Conservation (phyloP, 2,888 invertebrate species). For the Halictus quadricinctus region DNA sequence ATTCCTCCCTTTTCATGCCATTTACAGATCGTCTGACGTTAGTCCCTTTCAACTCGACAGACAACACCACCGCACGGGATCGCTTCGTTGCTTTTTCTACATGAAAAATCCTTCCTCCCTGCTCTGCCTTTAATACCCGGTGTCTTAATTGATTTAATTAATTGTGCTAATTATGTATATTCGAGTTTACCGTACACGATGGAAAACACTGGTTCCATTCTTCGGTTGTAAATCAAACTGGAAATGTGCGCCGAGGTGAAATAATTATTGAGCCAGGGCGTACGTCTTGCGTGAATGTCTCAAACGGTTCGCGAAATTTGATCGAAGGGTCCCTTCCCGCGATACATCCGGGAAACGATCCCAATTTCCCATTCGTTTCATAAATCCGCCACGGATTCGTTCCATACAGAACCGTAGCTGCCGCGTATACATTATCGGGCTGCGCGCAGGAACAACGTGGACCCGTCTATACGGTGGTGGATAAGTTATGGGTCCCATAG, state of each 20-base stretch:
- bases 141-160: too few relatives aligned
- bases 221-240: neutral
- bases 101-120: neutral
- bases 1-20: neutral
- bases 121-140: too few relatives aligned
- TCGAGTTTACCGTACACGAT: neutral
- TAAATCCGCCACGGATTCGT: conserved; percentile 68
- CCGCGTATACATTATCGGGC: conserved; percentile 62
- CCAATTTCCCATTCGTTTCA: conserved; percentile 66
- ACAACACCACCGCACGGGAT: too few relatives aligned
- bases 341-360: conserved; percentile 27
- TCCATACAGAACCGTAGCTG: conserved; percentile 39
- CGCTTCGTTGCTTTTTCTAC: neutral
- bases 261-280: neutral
- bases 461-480: conserved; percentile 73
- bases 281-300: neutral
- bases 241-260: neutral
- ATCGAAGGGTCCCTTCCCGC: conserved; percentile 23
- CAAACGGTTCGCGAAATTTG: conserved; percentile 38
- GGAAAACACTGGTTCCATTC: neutral
- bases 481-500: conserved; percentile 82
- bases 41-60: neutral
- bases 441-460: conserved; percentile 54
- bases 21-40: neutral
- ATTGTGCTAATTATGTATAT: neutral